Evolutionary conservation across 2,113 vertebrate species (phyloP).

Genomic region (Notarius lentiginosus): DNA sequence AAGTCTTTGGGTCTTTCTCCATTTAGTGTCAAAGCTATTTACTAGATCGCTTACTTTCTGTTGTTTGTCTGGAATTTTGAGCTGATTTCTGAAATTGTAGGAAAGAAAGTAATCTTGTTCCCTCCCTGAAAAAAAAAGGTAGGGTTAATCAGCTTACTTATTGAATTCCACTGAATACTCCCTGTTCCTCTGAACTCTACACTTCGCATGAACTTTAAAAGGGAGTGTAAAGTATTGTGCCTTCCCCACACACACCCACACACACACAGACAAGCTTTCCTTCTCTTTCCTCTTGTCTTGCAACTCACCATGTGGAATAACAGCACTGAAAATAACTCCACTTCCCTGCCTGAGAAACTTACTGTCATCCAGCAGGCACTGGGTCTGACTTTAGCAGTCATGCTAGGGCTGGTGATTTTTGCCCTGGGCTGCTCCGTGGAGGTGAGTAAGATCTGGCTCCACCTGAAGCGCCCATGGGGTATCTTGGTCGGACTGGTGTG

Average conservation of each 20-base stretch:
- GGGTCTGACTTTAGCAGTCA: constrained; percentile 33
- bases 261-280: not conserved
- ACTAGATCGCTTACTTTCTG: not conserved
- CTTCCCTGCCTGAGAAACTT: rapidly evolving
- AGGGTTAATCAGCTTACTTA: not conserved
- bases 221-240: not conserved
- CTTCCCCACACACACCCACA: not conserved
- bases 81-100: not conserved
- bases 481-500: constrained; percentile 67
- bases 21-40: too few relatives aligned
- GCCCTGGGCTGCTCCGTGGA: constrained; percentile 70
- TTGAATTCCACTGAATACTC: not conserved
- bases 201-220: not conserved
- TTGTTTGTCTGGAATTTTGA: not conserved
- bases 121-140: not conserved
- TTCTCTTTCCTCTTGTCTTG: not conserved
- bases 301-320: constrained; percentile 22
- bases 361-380: constrained; percentile 49
- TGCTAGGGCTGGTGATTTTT: constrained; percentile 67
- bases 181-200: not conserved
- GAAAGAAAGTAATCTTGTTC: not conserved
- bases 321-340: not conserved
- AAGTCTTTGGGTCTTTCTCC: not conserved
- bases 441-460: constrained; percentile 59
- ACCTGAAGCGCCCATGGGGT: constrained; percentile 69